Conservation (phyloP, 2,888 invertebrate species). For the Lasioglossum leucozonium region DNA sequence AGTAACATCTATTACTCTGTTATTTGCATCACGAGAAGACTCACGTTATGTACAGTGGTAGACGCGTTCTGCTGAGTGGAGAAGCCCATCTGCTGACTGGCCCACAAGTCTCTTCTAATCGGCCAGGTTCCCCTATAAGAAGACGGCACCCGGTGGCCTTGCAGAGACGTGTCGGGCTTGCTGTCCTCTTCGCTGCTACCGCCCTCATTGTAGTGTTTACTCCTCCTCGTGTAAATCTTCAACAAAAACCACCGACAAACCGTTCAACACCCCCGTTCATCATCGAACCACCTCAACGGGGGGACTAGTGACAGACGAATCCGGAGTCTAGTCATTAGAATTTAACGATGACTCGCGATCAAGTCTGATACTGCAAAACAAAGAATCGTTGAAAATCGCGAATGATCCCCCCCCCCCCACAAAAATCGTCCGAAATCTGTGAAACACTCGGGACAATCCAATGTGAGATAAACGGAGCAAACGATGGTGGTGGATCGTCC, state of each 20-base stretch:
- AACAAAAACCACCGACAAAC: slow-evolving; percentile 11
- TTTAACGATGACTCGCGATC: no score
- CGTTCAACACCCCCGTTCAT: not conserved
- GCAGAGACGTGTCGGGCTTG: slow-evolving; percentile 72
- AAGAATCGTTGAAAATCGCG: not conserved
- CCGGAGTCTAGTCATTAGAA: no score
- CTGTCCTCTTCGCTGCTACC: slow-evolving; percentile 79
- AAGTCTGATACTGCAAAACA: not conserved
- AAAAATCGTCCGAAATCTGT: not conserved
- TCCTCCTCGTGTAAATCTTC: slow-evolving; percentile 73
- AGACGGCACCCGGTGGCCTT: slow-evolving; percentile 82
- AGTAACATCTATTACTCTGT: no score
- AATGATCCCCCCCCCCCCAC: no score
- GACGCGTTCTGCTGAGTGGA: slow-evolving; percentile 75
- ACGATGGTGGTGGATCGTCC: not conserved
- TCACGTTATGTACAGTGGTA: slow-evolving; percentile 76
- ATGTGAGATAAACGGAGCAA: not conserved
- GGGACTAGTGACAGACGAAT: no score
- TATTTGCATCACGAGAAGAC: slow-evolving; percentile 25
- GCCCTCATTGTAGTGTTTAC: slow-evolving; percentile 78
- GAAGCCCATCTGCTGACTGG: slow-evolving; percentile 78
- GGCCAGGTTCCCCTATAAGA: slow-evolving; percentile 89
- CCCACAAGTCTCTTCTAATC: slow-evolving; percentile 85
- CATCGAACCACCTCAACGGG: not conserved
- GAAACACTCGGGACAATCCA: not conserved